Evolutionary conservation across 2,113 vertebrate species (phyloP), one percentile per base, ranked within the genome.

Genomic region (Setophaga coronata): DNA sequence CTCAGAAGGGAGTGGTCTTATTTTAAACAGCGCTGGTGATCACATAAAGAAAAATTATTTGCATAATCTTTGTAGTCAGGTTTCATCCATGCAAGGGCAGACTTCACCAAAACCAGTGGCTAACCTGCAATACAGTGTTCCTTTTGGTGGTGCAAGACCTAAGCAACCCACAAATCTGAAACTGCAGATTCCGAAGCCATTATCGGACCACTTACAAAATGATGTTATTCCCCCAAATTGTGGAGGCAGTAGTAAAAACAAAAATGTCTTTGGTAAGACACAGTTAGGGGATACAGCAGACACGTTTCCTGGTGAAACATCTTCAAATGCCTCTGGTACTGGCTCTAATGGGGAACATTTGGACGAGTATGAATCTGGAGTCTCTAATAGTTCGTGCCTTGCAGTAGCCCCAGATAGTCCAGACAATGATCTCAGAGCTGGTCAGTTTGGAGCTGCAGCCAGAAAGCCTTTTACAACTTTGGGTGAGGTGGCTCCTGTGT

Each of bases 111-210:
- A 98, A 96, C 85, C 94, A 80, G 94, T 96, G 96, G 97, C 96
- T 89, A 98, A 97, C 16, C 89, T 99, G 92, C 99, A 98, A 38
- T 98, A 98, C 42, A 99, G 99, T 83, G 98, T 99, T 95, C 99
- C 99, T 71, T 99, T 99, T 82, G 99, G 99, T 95, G 99, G 99
- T 80, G 99, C 99, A 14, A 98, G 99, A 84, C 99, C 99, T n/a
- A 99, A 99, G 91, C 99, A 99, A 94, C 99, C 99, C 26, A 98
- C 99, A 94, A 98, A 97, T 98, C 98, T 99, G 94, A 99, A 99
- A 96, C 98, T 99, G 91, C 99, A 99, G 96, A 99, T 99, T 95
- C 99, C 99, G 38, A 99, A 99, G 97, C 98, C 98, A 85, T 98
- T 99, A 36, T 98, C 98, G 5, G 98, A 98, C n/a, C 99, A 99